Evolutionary conservation across 1,140 invertebrate species (phyloP).

Genomic region (Drosophila santomea): DNA sequence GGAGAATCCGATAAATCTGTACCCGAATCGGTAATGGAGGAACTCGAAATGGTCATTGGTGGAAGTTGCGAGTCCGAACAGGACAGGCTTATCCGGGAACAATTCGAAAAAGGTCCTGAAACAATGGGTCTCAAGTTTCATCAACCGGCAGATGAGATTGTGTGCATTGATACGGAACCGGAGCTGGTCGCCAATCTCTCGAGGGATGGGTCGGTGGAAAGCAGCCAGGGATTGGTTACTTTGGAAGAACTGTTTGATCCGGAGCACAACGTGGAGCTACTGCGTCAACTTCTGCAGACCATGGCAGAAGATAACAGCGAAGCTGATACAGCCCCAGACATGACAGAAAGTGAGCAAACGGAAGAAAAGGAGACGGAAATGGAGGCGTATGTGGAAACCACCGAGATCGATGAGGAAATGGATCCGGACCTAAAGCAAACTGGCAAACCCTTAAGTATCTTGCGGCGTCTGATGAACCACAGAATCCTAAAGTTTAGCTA

Average conservation of each 20-base stretch:
- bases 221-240: conserved; percentile 32
- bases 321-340: background rate
- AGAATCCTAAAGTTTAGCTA: conserved; percentile 32
- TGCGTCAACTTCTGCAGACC: conserved; percentile 45
- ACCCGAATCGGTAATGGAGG: background rate
- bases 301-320: background rate
- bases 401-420: background rate
- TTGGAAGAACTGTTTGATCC: conserved; percentile 51
- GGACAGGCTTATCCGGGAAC: background rate
- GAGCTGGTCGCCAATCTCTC: background rate
- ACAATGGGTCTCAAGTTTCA: background rate
- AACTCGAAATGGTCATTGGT: background rate
- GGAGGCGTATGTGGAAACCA: conserved; percentile 1
- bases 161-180: conserved; percentile 1
- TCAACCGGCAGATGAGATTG: background rate
- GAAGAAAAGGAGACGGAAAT: conserved; percentile 2
- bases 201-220: background rate
- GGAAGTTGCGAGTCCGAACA: background rate
- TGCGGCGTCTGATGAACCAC: conserved; percentile 28
- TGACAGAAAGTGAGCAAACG: background rate
- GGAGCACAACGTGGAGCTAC: conserved; percentile 47
- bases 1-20: background rate
- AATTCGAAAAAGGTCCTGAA: background rate
- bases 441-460: conserved; percentile 3
- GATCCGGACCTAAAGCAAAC: background rate